Evolutionary conservation across 53 echinoderm and acorn worm species (phyloP), one percentile per base, ranked within the genome.

Genomic region (Holothuria leucospilota): DNA sequence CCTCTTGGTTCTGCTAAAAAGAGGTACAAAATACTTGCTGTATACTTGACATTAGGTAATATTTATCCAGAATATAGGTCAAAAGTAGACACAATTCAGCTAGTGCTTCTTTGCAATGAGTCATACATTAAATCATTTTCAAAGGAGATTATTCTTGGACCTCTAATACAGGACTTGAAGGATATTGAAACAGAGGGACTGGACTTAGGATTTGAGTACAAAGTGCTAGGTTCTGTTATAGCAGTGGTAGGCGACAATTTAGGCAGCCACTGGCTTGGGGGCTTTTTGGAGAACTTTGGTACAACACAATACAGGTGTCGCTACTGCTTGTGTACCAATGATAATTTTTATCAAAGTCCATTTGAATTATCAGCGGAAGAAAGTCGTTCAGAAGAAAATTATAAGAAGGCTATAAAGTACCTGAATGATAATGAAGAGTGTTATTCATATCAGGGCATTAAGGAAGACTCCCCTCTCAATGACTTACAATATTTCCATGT

Each of bases 51-150:
- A 25, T 64, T 64, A 64, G 23, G 8, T 64, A 64, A 64, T 23
- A 25, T 25, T 64, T 64, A 28, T 28, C 20, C 20, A 23, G 28
- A 64, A 64, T 9, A 64, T 28, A 64, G 65, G 28, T 64, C 65
- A 5, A 64, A 64, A 64, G 65, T 64, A 64, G 65, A 64, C 28
- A 23, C 65, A 25, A 64, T 64, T 64, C 65, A 64, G 65, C 65
- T 64, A 28, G 65, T 64, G 65, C 65, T 64, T 28, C 65, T 64
- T 25, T 64, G 65, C 65, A 23, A 64, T 64, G 65, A 64, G 65
- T 64, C 65, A 25, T 25, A 25, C 28, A 28, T 64, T 23, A 64
- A 64, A 28, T 64, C 23, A 9, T 62, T 62, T 62, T 62, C 23
- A 62, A 62, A 62, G 62, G 2, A 20, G 62, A 62, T 62, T 62